Evolutionary conservation across 2,888 invertebrate genomes (phyloP).

Genomic region (Hirtodrosophila cameraria): DNA sequence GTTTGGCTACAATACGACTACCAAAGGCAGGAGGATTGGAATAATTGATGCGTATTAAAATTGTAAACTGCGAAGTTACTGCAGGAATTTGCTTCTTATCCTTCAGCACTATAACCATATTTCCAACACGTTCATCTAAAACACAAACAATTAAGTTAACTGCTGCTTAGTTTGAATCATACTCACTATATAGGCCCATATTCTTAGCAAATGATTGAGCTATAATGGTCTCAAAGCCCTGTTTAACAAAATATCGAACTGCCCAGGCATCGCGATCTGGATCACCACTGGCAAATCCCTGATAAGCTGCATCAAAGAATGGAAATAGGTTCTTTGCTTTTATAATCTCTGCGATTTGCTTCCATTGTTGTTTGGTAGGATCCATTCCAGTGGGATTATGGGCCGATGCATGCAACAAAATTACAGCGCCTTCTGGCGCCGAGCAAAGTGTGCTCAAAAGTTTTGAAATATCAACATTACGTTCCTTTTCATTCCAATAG

Average conservation of each 20-base stretch:
- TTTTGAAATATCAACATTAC: conserved; percentile 57
- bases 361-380: conserved; percentile 88
- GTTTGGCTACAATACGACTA: conserved; percentile 92
- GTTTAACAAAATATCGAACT: conserved; percentile 92
- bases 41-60: conserved; percentile 93
- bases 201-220: conserved; percentile 99
- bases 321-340: conserved; percentile 92
- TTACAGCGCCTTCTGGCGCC: conserved; percentile 92
- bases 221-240: conserved; percentile 94
- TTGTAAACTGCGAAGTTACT: conserved; percentile 92
- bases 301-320: conserved; percentile 95
- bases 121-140: conserved; percentile 97
- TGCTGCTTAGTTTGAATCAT: background rate
- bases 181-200: conserved; percentile 97
- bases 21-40: conserved; percentile 98
- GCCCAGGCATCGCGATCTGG: conserved; percentile 94
- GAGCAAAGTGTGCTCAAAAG: conserved; percentile 89
- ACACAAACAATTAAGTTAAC: too few species aligned
- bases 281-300: conserved; percentile 98
- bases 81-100: conserved; percentile 86
- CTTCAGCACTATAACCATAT: conserved; percentile 91
- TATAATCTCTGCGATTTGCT: conserved; percentile 92
- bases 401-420: conserved; percentile 85
- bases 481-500: conserved; percentile 89
- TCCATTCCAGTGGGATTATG: conserved; percentile 47